These are phyloP conservation scores for Lasiurus cinereus DNA, from an alignment of 2,113 vertebrate genomes.

Conservation along the genomic window DNA sequence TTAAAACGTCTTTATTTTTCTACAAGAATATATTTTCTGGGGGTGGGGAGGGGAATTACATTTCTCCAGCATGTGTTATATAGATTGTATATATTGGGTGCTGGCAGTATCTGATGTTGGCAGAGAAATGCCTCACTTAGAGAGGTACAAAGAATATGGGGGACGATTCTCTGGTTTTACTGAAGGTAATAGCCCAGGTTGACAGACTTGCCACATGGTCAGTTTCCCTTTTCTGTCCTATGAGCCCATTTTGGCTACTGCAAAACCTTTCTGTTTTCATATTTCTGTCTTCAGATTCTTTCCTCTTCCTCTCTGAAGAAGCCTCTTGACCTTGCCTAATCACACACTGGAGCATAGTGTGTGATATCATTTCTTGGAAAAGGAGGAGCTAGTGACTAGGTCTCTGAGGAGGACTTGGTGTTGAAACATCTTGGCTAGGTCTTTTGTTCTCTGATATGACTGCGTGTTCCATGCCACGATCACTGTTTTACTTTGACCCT, in stretches of 20 bases:
- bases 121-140: background rate
- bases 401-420: background rate
- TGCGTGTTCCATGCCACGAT: background rate
- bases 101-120: background rate
- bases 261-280: background rate
- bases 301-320: background rate
- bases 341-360: background rate
- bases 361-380: background rate
- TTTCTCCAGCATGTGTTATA: background rate
- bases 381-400: background rate
- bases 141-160: background rate
- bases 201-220: background rate
- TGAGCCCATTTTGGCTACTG: background rate
- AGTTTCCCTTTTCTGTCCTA: background rate
- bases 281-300: background rate
- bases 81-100: background rate
- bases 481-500: background rate
- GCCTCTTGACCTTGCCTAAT: background rate
- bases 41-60: background rate
- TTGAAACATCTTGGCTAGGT: background rate
- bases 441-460: background rate
- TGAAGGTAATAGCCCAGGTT: background rate
- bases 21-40: slow-evolving; percentile 10
- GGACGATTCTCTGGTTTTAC: background rate
- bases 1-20: slow-evolving; percentile 36